Percentiles rank a stretch among this genome's conserved stretches.
Conservation (phyloP, 2,888 invertebrate genomes). For the Spisula solida region DNA sequence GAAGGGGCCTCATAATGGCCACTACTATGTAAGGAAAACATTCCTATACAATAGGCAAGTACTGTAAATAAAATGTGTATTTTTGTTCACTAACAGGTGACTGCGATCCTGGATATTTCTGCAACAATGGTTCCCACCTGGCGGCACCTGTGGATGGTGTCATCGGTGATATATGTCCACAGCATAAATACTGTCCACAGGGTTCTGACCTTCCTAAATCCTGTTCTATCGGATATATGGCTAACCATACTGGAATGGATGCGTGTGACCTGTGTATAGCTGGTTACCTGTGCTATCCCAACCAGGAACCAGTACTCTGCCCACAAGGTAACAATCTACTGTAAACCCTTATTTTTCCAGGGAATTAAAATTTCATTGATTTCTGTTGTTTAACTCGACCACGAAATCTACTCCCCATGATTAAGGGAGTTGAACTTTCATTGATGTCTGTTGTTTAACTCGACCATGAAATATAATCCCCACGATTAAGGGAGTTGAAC, state of each 20-base stretch:
- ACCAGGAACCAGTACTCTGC: conserved; percentile 82
- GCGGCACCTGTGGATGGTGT: conserved; percentile 81
- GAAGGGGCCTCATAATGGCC: too few relatives aligned
- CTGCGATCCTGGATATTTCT: conserved; percentile 85
- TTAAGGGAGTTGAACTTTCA: too few relatives aligned
- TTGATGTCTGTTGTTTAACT: too few relatives aligned
- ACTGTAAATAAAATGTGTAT: too few relatives aligned
- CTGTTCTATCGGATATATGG: conserved; percentile 82
- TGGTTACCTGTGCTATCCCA: conserved; percentile 83
- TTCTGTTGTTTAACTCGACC: too few relatives aligned
- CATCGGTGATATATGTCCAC: conserved; percentile 84
- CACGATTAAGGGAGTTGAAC: too few relatives aligned
- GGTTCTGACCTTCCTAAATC: conserved; percentile 78
- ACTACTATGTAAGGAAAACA: too few relatives aligned
- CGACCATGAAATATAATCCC: too few relatives aligned
- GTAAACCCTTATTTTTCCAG: too few relatives aligned
- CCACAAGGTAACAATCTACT: conserved; percentile 79
- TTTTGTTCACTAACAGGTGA: conserved; percentile 20
- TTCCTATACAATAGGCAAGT: too few relatives aligned
- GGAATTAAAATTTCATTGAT: too few relatives aligned
- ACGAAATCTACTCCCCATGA: too few relatives aligned
- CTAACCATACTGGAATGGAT: conserved; percentile 84
- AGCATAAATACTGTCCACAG: conserved; percentile 80
- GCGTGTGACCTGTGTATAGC: conserved; percentile 82
- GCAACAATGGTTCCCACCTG: conserved; percentile 82